Base-by-base conservation (phyloP, 2,888 invertebrate genomes). In the Acleris literana region DNA sequence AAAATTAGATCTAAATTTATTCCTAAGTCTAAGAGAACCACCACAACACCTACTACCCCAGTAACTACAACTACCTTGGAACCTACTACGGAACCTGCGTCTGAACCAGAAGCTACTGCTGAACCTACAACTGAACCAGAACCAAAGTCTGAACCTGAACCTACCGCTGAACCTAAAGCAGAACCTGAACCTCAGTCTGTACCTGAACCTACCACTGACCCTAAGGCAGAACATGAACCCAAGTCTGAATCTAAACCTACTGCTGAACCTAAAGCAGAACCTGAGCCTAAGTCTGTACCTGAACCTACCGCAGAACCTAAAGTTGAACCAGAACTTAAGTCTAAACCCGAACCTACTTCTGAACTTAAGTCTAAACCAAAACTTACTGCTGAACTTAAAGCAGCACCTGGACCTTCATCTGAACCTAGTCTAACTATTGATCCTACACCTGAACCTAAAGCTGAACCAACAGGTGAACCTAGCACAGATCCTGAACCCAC, bases 301-400 rank as follows among this genome's bases (percentile, higher is more conserved):
- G 80, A 87, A 63, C 76, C 77, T 7, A 59, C 64, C 13, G 71
- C 78, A 0, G 72, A 77, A 68, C 71, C 79, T 3, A 66, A 20
- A n/a, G n/a, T 51, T 13, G 51, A 52, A 25, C 51, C 51, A 1
- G 51, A 91, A 75, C 84, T 89, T 0, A 82, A 82, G 69, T 85
- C 46, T 46, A 17, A 78, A 76, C 77, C 91, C 49, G 85, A 92
- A 71, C 80, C 88, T 1, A 78, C 80, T 62, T 73, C 91, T 0
- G 90, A 93, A 80, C 79, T 0, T 74, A 81, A 64, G 76, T 11
- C 82, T 81, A 83, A 88, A 75, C 82, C 90, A 76, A 69, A 79
- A 72, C 80, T 92, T 18, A 77, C 84, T 65, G 69, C 78, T 53
- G 82, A 76, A 73, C 81, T 78, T 9, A 76, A 76, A 64, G 74